A percentile compares a stretch with the other conserved stretches of the same genome.
phyloP scores from a whole-genome alignment of 2,888 invertebrate species.

The Esperia sulphurella region DNA sequence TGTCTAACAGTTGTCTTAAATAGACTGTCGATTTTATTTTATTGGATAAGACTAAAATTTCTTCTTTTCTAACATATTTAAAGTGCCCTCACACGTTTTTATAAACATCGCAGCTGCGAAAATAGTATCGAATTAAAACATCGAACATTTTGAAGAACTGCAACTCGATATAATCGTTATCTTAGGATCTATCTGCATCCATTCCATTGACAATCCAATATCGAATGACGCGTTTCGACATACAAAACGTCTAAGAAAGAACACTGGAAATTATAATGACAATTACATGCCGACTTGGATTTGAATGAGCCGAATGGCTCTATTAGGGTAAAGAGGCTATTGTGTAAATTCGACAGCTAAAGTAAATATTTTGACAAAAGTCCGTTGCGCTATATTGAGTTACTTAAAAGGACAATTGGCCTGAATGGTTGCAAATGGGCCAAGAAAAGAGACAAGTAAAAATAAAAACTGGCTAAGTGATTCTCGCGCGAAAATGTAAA shows the following conservation, averaged over 20 bases:
- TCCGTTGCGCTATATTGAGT: conserved; percentile 69
- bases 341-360: conserved; percentile 50
- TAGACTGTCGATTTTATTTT: too few relatives aligned
- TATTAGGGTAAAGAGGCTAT: conserved; percentile 65
- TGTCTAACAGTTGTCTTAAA: too few relatives aligned
- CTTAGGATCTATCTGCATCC: conserved; percentile 48
- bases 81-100: conserved; percentile 9
- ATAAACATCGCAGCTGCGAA: conserved; percentile 23
- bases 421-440: conserved; percentile 41
- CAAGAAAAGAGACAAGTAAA: conserved; percentile 37
- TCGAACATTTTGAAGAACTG: conserved; percentile 28
- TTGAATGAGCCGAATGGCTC: conserved; percentile 56
- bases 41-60: too few relatives aligned
- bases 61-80: too few relatives aligned
- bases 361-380: conserved; percentile 78
- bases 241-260: conserved; percentile 38
- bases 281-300: conserved; percentile 49
- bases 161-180: conserved; percentile 62
- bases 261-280: conserved; percentile 64
- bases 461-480: too few relatives aligned
- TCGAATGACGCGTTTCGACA: conserved; percentile 46
- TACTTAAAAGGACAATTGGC: conserved; percentile 60
- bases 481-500: too few relatives aligned
- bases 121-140: conserved; percentile 30
- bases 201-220: conserved; percentile 38